Evolutionary conservation across 2,888 invertebrate genomes (phyloP), one percentile per base, ranked within the genome.

Genomic region (Pseudanteris insignis): DNA sequence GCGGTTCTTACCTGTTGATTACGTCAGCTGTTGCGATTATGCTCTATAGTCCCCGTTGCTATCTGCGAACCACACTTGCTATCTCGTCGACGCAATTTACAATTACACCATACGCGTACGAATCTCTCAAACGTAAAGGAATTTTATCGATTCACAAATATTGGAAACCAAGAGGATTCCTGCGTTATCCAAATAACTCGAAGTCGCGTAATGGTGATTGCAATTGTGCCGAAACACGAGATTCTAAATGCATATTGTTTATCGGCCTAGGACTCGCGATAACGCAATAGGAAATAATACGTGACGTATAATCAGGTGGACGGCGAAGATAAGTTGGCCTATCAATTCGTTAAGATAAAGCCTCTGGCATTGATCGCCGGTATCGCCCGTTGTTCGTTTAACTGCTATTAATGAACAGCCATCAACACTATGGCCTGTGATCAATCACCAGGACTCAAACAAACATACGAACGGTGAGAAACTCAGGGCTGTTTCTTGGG

Each of bases 351-450:
- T 68, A 69, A 71, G 76, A 76, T 75, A 75, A 77, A 74, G 67
- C 66, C 70, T 67, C 68, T 63, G 64, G 67, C 70, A 74, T 76
- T 73, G 75, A 75, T 74, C 71, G 72, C 58, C 66, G 70, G 70
- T 70, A 70, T 70, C 64, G 53, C 66, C 60, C 65, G 55, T 65
- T 67, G 67, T 72, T 73, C 71, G 71, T 70, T 71, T 62, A 65
- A 61, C 71, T 63, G 70, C 72, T 75, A 78, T 78, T 77, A 77
- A 78, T 77, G 77, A 77, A 68, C 70, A 71, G 70, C 72, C 69
- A 77, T 75, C 75, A 74, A 69, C 73, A 64, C 64, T 67, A 67
- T 61, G 67, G 64, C 62, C 67, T 51, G 43, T 68, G 64, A 74
- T 77, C 71, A 75, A 76, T 77, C 76, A 74, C 72, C 67, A n/a